A percentile compares a stretch with the other conserved stretches of the same genome.
phyloP scores from a whole-genome alignment of 1,140 invertebrate genomes.

The Eumeta japonica region DNA sequence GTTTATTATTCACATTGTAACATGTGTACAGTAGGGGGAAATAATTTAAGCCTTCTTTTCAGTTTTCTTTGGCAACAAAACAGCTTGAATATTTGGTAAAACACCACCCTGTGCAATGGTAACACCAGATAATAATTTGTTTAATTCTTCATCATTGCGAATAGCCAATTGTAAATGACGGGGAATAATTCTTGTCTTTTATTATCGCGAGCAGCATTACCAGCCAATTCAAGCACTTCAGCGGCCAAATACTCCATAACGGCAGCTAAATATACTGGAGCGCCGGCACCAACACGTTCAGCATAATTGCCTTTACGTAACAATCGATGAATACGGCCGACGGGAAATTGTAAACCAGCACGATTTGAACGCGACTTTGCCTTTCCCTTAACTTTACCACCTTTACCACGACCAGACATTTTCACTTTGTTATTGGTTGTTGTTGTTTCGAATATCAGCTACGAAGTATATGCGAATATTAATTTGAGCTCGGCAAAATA shows the following conservation, averaged over 20 bases:
- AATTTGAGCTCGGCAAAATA: too few species aligned
- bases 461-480: too few species aligned
- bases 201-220: constrained; percentile 54
- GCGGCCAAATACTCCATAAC: constrained; percentile 62
- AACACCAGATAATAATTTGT: constrained; percentile 74
- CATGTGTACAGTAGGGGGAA: too few species aligned
- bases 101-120: constrained; percentile 82
- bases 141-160: constrained; percentile 82
- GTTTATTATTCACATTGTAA: too few species aligned
- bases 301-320: constrained; percentile 69
- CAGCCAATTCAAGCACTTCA: constrained; percentile 62
- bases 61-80: constrained; percentile 58
- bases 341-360: too few species aligned
- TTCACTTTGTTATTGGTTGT: too few species aligned
- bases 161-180: constrained; percentile 80
- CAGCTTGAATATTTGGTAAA: constrained; percentile 75
- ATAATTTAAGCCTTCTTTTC: constrained; percentile 33
- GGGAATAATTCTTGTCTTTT: constrained; percentile 72
- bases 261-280: constrained; percentile 68
- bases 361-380: constrained; percentile 64
- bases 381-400: too few species aligned
- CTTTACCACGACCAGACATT: too few species aligned
- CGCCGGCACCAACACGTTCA: constrained; percentile 64
- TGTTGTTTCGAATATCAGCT: too few species aligned
- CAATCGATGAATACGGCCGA: too few species aligned